Evolutionary conservation across 2,113 vertebrate species (phyloP).

Genomic region (Tachycineta bicolor): DNA sequence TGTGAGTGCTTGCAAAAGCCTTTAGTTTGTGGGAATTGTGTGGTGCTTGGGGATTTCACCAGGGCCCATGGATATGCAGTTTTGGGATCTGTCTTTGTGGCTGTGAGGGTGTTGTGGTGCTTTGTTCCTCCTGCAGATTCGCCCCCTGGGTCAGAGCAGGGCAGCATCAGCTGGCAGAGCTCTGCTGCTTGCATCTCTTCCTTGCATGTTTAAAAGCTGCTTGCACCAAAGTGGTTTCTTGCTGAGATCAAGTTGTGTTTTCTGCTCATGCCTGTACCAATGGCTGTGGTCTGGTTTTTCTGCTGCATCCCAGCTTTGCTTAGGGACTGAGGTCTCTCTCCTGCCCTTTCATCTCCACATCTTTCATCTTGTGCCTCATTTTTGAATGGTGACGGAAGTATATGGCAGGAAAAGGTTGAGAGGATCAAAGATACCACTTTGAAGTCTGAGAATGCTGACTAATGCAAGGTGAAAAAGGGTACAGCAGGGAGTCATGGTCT

Average conservation of each 20-base stretch:
- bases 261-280: neutral
- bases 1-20: neutral
- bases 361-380: neutral
- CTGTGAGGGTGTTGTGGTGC: neutral
- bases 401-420: neutral
- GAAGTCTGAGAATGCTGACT: neutral
- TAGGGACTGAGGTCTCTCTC: neutral
- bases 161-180: neutral
- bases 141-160: accelerated
- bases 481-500: neutral
- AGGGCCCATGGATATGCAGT: neutral
- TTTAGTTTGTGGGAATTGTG: neutral
- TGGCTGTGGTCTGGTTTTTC: neutral
- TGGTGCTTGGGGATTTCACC: accelerated
- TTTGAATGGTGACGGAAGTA: neutral
- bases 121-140: neutral
- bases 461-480: neutral
- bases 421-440: neutral
- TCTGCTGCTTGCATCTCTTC: neutral
- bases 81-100: neutral
- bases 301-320: neutral
- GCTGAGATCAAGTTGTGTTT: neutral
- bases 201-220: neutral
- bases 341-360: neutral
- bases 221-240: neutral